Base-by-base conservation (phyloP, 2,888 invertebrate genomes). In the Vesta saturnalis region DNA sequence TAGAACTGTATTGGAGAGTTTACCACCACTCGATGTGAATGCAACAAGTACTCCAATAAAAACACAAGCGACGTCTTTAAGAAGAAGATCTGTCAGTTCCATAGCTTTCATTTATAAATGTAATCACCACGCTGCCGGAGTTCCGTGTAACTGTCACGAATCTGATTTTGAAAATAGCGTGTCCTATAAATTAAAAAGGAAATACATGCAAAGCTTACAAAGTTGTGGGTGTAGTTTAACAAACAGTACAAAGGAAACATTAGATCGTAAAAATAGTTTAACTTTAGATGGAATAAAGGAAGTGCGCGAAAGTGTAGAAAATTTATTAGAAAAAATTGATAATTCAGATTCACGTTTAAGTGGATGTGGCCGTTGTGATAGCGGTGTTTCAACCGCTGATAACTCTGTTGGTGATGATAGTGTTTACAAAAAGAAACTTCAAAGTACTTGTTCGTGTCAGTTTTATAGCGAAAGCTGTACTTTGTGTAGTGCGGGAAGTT, bases 301-400 rank as follows among this genome's bases (percentile, higher is more conserved):
- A 76, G 85, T 85, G 77, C 81, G 85, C 16, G 85, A 85, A 74
- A 84, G 84, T 74, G 82, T 82, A n/a, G 84, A 85, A 70, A 80
- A 84, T 74, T 73, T 84, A 10, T 73, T 85, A 56, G 83, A 83
- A 68, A 82, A 81, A 68, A 84, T 86, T 72, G 87, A 87, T 75
- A 83, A 85, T 39, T 84, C 85, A 72, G 86, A 87, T 73, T 85
- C 85, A 0, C 85, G 85, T 0, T 75, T 85, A 18, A 86, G 86
- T 43, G 86, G 86, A 58, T 87, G 87, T 76, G 86, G 86, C 66
- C 83, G 86, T 12, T 88, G 88, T 76, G 87, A 87, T 75, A 87
- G 87, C 76, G 84, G 84, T 12, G 79, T 84, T 19, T 83, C 83
- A 15, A 84, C 84, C 3, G 87, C 82, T 4, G 87, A 87, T 75